Evolutionary conservation across 1,140 invertebrate genomes (phyloP).

Genomic region (Psilanteris sp.): DNA sequence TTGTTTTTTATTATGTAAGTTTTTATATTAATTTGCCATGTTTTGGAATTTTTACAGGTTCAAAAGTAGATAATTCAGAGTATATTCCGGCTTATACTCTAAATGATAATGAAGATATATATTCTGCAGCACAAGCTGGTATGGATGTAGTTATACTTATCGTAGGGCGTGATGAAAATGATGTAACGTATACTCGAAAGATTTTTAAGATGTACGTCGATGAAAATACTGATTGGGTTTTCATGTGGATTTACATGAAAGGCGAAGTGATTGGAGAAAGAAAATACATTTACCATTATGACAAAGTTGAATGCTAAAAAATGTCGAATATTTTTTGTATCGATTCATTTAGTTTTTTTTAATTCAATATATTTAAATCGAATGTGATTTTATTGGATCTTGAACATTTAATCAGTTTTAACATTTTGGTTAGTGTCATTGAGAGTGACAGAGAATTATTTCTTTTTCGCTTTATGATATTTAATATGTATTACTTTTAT

Average conservation of each 20-base stretch:
- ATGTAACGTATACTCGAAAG: constrained; percentile 7
- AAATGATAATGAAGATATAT: constrained; percentile 5
- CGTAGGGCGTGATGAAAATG: neutral
- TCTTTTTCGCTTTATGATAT: too few species aligned
- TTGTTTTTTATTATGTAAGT: too few species aligned
- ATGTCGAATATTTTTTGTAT: too few species aligned
- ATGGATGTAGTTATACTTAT: constrained; percentile 2
- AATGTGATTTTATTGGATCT: too few species aligned
- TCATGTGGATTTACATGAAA: constrained; percentile 14
- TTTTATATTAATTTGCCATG: too few species aligned
- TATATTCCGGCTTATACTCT: constrained; percentile 23
- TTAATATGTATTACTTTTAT: too few species aligned
- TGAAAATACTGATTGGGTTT: constrained; percentile 4
- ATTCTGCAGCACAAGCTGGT: constrained; percentile 2
- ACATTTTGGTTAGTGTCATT: too few species aligned
- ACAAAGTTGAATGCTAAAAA: constrained; percentile 8
- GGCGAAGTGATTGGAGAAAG: neutral
- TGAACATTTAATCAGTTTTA: too few species aligned
- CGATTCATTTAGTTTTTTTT: too few species aligned
- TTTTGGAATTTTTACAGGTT: too few species aligned
- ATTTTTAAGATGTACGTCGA: constrained; percentile 18
- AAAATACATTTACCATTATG: constrained; percentile 16
- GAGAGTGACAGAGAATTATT: too few species aligned
- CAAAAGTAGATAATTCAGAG: neutral
- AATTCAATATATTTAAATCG: too few species aligned